phyloP scores from a whole-genome alignment of 1,140 invertebrate species.

The Pararge aegeria region DNA sequence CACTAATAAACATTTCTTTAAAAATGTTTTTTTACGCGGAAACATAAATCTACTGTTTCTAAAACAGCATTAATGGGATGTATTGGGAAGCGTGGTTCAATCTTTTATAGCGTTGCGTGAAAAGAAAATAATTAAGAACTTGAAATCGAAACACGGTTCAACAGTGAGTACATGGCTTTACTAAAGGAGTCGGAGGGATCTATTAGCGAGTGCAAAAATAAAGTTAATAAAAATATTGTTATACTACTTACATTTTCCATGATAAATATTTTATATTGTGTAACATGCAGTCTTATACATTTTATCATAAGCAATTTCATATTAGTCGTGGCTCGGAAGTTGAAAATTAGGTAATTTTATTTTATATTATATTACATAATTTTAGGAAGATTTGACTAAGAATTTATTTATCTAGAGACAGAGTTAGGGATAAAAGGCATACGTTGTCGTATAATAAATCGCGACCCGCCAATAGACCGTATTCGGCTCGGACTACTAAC shows the following conservation, averaged over 20 bases:
- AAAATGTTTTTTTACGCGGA: not conserved
- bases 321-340: constrained; percentile 31
- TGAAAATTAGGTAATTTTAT: constrained; percentile 7
- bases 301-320: constrained; percentile 29
- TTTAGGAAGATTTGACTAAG: constrained; percentile 9
- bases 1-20: not conserved
- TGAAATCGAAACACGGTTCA: not conserved
- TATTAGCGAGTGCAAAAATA: constrained; percentile 41
- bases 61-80: not conserved
- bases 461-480: constrained; percentile 42
- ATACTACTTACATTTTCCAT: constrained; percentile 19
- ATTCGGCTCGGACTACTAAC: constrained; percentile 38
- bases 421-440: not conserved
- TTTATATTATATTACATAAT: constrained; percentile 14
- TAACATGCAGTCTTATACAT: constrained; percentile 30
- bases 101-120: not conserved
- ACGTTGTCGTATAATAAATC: not conserved
- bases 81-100: not conserved
- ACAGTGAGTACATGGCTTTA: constrained; percentile 2
- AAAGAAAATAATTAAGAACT: not conserved
- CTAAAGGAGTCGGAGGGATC: constrained; percentile 36
- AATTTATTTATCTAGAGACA: constrained; percentile 12
- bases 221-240: not conserved
- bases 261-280: constrained; percentile 31
- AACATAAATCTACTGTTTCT: not conserved